Conservation (phyloP, 2,113 vertebrate genomes). For the Chaetura pelagica region DNA sequence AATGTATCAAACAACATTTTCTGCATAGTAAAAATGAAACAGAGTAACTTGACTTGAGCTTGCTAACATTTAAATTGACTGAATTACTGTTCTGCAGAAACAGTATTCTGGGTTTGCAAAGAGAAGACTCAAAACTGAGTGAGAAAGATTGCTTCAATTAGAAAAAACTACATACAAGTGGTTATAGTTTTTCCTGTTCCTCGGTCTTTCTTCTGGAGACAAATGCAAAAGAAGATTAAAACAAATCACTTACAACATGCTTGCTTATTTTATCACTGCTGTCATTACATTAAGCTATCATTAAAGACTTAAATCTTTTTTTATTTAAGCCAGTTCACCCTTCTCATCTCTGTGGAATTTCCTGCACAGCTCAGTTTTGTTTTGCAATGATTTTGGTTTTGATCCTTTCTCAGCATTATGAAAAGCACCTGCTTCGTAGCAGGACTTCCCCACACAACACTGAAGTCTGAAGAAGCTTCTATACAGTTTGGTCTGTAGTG, state of each 20-base stretch:
- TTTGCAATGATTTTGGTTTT: not conserved
- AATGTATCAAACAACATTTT: not conserved
- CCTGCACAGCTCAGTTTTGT: not conserved
- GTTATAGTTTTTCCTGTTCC: not conserved
- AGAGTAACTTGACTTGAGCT: not conserved
- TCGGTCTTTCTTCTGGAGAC: not conserved
- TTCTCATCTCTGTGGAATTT: not conserved
- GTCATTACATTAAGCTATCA: not conserved
- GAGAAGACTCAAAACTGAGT: not conserved
- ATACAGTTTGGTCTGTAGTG: not conserved
- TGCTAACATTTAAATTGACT: not conserved
- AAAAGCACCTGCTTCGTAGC: not conserved
- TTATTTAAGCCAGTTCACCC: not conserved
- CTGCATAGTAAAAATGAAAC: conserved; percentile 9
- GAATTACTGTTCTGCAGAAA: conserved; percentile 27
- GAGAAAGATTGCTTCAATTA: not conserved
- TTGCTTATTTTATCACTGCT: not conserved
- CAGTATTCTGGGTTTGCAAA: not conserved
- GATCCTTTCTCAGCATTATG: not conserved
- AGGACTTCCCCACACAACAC: too few species aligned
- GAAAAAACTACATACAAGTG: not conserved
- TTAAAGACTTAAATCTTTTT: not conserved
- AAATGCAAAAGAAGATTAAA: not conserved
- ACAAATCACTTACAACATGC: not conserved
- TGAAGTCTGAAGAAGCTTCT: not conserved